Percentiles rank a stretch among this genome's conserved stretches.
These are phyloP conservation scores for Aphis craccivora DNA, from an alignment of 1,140 invertebrate species.

Conservation along the genomic window DNA sequence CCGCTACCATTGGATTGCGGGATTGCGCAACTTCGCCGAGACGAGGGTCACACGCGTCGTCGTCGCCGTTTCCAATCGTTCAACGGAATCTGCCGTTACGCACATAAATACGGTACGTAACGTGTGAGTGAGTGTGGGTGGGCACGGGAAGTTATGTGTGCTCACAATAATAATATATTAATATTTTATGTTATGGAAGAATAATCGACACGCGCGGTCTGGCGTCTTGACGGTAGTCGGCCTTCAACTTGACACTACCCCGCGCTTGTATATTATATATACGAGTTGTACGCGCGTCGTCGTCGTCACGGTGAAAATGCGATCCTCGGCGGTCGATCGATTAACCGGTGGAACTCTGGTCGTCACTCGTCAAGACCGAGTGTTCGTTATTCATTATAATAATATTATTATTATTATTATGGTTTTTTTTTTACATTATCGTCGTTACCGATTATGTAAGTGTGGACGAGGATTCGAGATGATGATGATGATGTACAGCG, in stretches of 20 bases:
- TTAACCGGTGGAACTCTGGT: not conserved
- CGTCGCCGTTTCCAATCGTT: constrained; percentile 8
- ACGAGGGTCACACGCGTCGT: not conserved
- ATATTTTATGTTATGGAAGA: constrained; percentile 1
- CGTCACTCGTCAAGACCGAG: not conserved
- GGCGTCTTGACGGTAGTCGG: not conserved
- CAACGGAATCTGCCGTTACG: constrained; percentile 7
- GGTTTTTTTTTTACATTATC: not conserved
- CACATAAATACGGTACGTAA: not conserved
- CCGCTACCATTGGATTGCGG: not conserved
- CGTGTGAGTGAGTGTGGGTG: not conserved
- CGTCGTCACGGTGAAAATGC: constrained; percentile 35
- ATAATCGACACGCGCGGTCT: constrained; percentile 2
- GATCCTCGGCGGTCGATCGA: not conserved
- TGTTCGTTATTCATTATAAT: not conserved
- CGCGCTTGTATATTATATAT: no score
- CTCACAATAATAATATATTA: no score
- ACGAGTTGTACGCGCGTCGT: not conserved
- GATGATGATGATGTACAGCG: no score
- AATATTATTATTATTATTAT: not conserved
- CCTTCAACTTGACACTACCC: constrained; percentile 42
- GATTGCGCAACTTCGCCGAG: not conserved
- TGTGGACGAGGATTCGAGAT: no score
- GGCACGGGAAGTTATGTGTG: no score
- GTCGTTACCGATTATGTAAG: not conserved